These are phyloP conservation scores for Eupristina koningsbergeri DNA, from an alignment of 1,140 invertebrate genomes.

Conservation along the genomic window DNA sequence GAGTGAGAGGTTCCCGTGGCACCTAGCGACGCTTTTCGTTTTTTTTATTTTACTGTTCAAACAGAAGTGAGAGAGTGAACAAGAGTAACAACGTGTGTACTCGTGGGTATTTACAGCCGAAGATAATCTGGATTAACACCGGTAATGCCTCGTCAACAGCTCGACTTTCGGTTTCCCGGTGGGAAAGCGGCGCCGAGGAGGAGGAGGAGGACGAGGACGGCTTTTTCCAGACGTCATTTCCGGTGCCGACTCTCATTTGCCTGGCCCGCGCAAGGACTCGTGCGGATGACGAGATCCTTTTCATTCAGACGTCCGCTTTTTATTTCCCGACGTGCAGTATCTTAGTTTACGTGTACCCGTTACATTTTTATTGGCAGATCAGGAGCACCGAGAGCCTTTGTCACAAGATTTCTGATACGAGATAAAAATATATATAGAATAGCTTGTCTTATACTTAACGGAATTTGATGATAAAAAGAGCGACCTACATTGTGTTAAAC, in stretches of 20 bases:
- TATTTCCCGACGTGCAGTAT: too few species aligned
- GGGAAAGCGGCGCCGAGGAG: neutral
- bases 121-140: conserved; percentile 46
- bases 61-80: neutral
- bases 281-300: too few species aligned
- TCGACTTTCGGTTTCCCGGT: conserved; percentile 3
- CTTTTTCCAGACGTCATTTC: neutral
- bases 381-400: neutral
- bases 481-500: too few species aligned
- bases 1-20: conserved; percentile 1
- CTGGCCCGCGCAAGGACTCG: too few species aligned
- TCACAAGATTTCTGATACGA: too few species aligned
- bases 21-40: neutral
- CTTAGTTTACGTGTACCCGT: neutral
- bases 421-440: too few species aligned
- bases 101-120: conserved; percentile 32
- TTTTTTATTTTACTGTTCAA: neutral
- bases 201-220: neutral
- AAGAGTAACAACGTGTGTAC: neutral
- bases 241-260: too few species aligned
- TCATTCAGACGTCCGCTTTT: too few species aligned
- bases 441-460: too few species aligned
- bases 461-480: too few species aligned
- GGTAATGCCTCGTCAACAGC: conserved; percentile 21
- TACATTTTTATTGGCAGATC: neutral